These are phyloP conservation scores for Caenorhabditis afra DNA, from an alignment of 2,888 invertebrate genomes.

Conservation along the genomic window DNA sequence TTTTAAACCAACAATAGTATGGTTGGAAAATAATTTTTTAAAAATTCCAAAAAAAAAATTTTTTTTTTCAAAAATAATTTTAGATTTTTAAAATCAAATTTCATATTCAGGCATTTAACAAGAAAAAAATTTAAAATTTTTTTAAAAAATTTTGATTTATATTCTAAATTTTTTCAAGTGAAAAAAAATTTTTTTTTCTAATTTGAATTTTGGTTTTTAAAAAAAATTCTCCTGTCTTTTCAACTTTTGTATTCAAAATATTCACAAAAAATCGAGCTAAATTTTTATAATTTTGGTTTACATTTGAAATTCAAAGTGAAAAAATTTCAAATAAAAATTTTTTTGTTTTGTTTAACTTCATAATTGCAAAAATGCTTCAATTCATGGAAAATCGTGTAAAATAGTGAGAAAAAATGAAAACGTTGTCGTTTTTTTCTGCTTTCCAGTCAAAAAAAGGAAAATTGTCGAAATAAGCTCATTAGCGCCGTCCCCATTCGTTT, in stretches of 20 bases:
- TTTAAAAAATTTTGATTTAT: not conserved
- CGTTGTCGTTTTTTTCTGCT: conserved; percentile 12
- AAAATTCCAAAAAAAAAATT: conserved; percentile 14
- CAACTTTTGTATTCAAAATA: conserved; percentile 9
- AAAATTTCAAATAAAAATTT: too few species aligned
- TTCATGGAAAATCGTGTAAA: not conserved
- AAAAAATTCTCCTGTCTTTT: not conserved
- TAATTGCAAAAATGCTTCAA: too few species aligned
- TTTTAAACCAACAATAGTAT: too few species aligned
- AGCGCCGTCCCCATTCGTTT: conserved; percentile 20
- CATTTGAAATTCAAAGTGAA: too few species aligned
- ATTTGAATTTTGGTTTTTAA: too few species aligned
- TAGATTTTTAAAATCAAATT: not conserved
- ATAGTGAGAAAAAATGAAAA: conserved; percentile 13
- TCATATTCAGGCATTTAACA: not conserved
- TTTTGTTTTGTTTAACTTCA: too few species aligned
- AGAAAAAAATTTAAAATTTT: not conserved
- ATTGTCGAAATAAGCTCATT: conserved; percentile 13
- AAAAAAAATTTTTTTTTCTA: too few species aligned
- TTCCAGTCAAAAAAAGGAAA: conserved; percentile 13
- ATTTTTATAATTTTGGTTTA: too few species aligned
- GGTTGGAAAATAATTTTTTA: too few species aligned
- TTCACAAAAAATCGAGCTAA: too few species aligned
- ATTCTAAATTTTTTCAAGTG: too few species aligned
- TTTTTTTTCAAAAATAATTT: not conserved